Evolutionary conservation across 2,113 vertebrate species (phyloP), one percentile per base, ranked within the genome.

Genomic region (Alosa alosa): DNA sequence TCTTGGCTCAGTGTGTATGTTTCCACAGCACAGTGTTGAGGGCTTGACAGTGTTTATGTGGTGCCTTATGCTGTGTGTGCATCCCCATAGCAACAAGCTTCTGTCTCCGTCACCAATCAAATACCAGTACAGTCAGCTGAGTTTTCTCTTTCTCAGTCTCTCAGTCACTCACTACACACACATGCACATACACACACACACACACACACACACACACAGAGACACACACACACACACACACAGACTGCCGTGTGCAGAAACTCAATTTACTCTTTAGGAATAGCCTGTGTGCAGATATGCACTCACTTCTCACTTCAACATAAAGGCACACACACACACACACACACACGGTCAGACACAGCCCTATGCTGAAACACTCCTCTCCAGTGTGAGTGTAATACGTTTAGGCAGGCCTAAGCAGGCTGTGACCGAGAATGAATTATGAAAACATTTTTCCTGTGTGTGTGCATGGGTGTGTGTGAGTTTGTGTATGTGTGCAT

Each of bases 371-470:
- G 13, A 78, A 78, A 78, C 64, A 25, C 11, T 36, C 31, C 72
- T 15, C 3, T 78, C 72, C 88, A 86, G 86, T 39, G 83, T 92
- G 89, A 92, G 89, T 82, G 83, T 91, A 91, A 92, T 90, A 78
- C 86, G 3, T 84, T 93, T 90, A 88, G 92, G 90, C 92, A 91
- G 90, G 91, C 91, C 92, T 90, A 92, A 89, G 88, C 85, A 90
- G 88, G 84, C 90, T 87, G 91, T 94, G 92, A 91, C 90, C 83
- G 89, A 92, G 91, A 89, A 90, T 91, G 89, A 93, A 91, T 93
- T 91, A 88, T 82, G 90, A 86, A 91, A 92, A 91, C 72, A 39
- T 78, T 78, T 11, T 36, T 36, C 8, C 8, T 78, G 25, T 39
- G 72, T 39, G 10, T 36, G 11, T 39, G 31, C 39, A 13, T 36